Evolutionary conservation across 1,140 invertebrate species (phyloP).

Genomic region (Drosophila pallidifrons): DNA sequence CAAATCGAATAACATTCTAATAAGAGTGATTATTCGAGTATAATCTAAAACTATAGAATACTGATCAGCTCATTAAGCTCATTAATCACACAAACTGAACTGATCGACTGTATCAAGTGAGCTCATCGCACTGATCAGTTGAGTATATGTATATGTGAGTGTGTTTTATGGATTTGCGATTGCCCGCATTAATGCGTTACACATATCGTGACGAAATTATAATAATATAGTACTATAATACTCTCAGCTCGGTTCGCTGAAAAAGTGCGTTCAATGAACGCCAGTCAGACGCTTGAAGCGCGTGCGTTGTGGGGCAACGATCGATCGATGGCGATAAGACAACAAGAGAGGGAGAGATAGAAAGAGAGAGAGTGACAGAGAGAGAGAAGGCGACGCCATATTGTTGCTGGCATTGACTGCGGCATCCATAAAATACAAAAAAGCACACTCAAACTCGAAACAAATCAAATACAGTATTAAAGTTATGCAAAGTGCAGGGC

Average conservation of each 20-base stretch:
- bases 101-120: background rate
- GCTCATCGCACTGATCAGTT: background rate
- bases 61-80: no score
- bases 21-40: no score
- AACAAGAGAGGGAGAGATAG: background rate
- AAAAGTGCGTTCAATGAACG: conserved; percentile 81
- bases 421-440: background rate
- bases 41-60: no score
- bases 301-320: conserved; percentile 45
- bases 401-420: background rate
- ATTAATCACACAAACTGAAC: no score
- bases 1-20: no score
- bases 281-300: conserved; percentile 26
- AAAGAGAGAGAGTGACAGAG: conserved; percentile 12
- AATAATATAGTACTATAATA: background rate
- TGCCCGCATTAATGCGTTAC: conserved; percentile 19
- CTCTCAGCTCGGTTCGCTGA: conserved; percentile 18
- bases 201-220: conserved; percentile 28
- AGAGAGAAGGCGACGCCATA: background rate
- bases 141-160: background rate
- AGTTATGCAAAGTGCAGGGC: conserved; percentile 38
- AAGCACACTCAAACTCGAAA: background rate
- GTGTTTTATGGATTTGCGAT: background rate
- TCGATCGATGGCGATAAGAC: conserved; percentile 36
- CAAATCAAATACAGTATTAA: conserved; percentile 1